Base-by-base conservation (phyloP, 2,113 vertebrate species). In the Malaclemys terrapin region DNA sequence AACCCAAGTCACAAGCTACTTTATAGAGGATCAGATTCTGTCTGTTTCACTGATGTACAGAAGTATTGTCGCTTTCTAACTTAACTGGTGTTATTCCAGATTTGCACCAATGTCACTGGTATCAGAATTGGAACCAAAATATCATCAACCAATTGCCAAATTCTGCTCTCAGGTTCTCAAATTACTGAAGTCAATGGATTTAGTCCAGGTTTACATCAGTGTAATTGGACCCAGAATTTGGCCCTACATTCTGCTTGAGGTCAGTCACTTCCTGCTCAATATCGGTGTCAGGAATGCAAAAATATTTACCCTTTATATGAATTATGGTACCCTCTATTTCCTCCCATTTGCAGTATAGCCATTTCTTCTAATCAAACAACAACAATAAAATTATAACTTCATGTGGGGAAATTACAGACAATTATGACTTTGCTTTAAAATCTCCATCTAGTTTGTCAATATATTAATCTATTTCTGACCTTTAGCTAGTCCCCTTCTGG, bases 381-480 rank as follows among this genome's bases (percentile, higher is more conserved):
- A 50, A 4, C 20, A 85, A 65, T 31, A n/a, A 91, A 89, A 85
- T 53, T 1, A 0, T 29, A 82, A 84, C 9, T 84, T 88, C 56
- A 65, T 53, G 4, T 13, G 2, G n/a, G 8, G 83, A 1, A 45
- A 47, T 82, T 80, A 82, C 35, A 91, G 76, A 78, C 50, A 76
- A 78, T 12, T 83, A 13, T 50, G 24, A 2, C 0, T 80, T 91
- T 84, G 3, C 6, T 93, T 93, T 88, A 47, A 93, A 93, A 75
- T 89, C 4, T 19, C 87, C 10, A 53, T 80, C 85, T 76, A 2
- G 12, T 65, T 89, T 93, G 5, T 80, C 56, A 87, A 75, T 93
- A 96, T 94, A 91, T 80, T 84, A 69, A 85, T 85, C 17, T n/a
- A 54, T 88, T 80, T n/a, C 52, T 87, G 53, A 90, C 27, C 50